Conservation (phyloP, 2,797 vertebrate species). For the Eulemur rubriventer region DNA sequence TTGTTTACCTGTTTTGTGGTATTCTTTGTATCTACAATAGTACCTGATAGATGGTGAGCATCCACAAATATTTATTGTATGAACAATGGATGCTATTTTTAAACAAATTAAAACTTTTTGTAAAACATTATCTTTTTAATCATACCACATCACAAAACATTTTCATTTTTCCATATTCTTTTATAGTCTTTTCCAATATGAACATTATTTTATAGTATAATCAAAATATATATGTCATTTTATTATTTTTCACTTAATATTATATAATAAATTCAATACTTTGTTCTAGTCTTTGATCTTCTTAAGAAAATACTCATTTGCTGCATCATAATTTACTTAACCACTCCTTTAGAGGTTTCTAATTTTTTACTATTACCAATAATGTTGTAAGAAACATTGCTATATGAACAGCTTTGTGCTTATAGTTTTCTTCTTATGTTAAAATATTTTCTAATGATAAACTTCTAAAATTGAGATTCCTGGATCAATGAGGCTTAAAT, state of each 20-base stretch:
- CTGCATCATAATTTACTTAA: not conserved
- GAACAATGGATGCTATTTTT: not conserved
- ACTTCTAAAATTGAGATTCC: not conserved
- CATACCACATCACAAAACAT: not conserved
- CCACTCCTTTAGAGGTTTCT: not conserved
- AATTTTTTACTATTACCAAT: not conserved
- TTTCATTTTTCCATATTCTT: not conserved
- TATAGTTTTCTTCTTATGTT: not conserved
- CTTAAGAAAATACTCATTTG: not conserved
- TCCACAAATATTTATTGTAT: not conserved
- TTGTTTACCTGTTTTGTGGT: not conserved
- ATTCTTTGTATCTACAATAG: not conserved
- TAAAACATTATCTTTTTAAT: not conserved
- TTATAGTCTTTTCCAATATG: not conserved
- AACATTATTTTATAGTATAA: not conserved
- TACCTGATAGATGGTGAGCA: not conserved
- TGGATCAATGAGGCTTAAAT: not conserved
- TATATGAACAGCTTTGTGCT: not conserved
- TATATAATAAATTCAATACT: not conserved
- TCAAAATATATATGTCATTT: not conserved
- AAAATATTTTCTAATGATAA: constrained; percentile 13
- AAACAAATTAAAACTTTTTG: not conserved
- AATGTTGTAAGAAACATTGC: not conserved
- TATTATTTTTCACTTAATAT: constrained; percentile 12
- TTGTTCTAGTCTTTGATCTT: not conserved